A percentile compares a stretch with the other conserved stretches of the same genome.
Conservation (phyloP, 1,140 invertebrate genomes). For the Atopsyche davidsoni region DNA sequence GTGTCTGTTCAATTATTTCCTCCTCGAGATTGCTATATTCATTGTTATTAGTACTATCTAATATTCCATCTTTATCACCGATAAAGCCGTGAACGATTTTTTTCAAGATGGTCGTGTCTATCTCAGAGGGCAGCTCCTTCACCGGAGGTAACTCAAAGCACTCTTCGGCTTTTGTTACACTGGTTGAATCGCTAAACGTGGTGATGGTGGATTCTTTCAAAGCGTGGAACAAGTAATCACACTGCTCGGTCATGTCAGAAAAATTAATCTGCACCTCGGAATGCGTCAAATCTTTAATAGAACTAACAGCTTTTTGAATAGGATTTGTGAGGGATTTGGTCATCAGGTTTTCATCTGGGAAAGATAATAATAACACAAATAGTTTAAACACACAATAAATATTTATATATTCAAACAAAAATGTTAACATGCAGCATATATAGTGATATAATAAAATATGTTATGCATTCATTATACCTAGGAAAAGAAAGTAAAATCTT, state of each 20-base stretch:
- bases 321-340: constrained; percentile 42
- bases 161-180: constrained; percentile 39
- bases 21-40: not conserved
- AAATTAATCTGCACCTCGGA: constrained; percentile 30
- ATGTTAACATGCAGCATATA: no score
- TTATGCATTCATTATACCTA: no score
- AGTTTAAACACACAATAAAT: not conserved
- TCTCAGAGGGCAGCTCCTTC: constrained; percentile 37
- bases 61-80: constrained; percentile 14
- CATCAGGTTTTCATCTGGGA: constrained; percentile 37
- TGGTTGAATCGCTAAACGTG: constrained; percentile 10
- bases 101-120: constrained; percentile 30
- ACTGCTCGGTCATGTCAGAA: constrained; percentile 15
- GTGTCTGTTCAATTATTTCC: not conserved
- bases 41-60: constrained; percentile 1
- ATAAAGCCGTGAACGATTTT: constrained; percentile 13
- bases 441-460: no score
- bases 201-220: constrained; percentile 8
- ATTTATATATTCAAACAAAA: not conserved
- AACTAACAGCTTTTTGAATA: constrained; percentile 41
- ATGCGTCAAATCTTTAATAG: constrained; percentile 39
- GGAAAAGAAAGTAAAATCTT: no score
- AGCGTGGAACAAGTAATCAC: constrained; percentile 2
- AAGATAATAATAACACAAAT: constrained; percentile 6
- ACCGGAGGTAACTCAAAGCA: constrained; percentile 41